phyloP scores from a whole-genome alignment of 2,888 invertebrate genomes.

The Odontocolon sp. region DNA sequence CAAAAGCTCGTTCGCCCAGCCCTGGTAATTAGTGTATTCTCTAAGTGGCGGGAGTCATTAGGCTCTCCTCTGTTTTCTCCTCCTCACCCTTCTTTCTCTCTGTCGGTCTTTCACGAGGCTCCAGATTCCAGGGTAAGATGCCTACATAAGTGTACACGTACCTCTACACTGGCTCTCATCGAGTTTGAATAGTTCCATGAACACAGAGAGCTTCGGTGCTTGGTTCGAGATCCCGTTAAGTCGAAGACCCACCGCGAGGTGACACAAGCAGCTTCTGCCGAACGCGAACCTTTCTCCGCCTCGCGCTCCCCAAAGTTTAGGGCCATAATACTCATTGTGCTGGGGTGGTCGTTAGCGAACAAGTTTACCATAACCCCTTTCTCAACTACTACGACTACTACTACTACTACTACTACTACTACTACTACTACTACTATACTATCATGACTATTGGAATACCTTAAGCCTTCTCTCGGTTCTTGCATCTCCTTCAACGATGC shows the following conservation, averaged over 20 bases:
- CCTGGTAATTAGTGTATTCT: constrained; percentile 77
- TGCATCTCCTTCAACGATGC: constrained; percentile 41
- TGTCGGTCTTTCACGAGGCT: constrained; percentile 26
- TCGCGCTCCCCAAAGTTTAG: constrained; percentile 62
- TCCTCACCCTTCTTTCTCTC: no score
- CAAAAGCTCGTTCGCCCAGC: constrained; percentile 69
- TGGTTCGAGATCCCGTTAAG: constrained; percentile 36
- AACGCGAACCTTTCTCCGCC: constrained; percentile 8
- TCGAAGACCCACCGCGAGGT: constrained; percentile 47
- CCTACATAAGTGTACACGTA: constrained; percentile 45
- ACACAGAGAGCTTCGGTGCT: constrained; percentile 7
- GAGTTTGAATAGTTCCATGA: constrained; percentile 54
- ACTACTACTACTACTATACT: constrained; percentile 3
- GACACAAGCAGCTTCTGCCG: constrained; percentile 26
- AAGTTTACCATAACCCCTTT: constrained; percentile 61
- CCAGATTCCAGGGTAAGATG: constrained; percentile 48
- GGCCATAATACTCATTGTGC: constrained; percentile 68
- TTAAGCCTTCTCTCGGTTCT: constrained; percentile 38
- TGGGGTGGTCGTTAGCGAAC: constrained; percentile 61
- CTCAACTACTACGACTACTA: constrained; percentile 36
- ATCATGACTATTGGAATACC: constrained; percentile 39
- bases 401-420: neutral
- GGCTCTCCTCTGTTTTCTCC: constrained; percentile 64
- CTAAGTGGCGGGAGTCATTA: constrained; percentile 77
- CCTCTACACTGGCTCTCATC: constrained; percentile 10